phyloP scores from a whole-genome alignment of 2,113 vertebrate species.

The Atrichornis clamosus region DNA sequence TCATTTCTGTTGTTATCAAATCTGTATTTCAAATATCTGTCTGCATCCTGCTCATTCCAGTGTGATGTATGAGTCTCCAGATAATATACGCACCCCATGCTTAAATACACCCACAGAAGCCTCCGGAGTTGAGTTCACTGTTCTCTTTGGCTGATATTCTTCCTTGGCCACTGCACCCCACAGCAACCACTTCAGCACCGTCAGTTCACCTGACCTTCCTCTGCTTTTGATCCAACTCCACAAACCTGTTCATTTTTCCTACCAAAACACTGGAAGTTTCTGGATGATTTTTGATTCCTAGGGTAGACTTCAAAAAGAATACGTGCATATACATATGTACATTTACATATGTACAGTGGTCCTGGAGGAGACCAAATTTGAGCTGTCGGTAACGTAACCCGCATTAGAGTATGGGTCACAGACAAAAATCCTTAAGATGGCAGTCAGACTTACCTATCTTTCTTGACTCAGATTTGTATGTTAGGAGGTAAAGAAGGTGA shows the following conservation, averaged over 20 bases:
- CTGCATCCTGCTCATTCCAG: neutral
- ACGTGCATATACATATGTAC: neutral
- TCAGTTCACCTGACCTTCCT: neutral
- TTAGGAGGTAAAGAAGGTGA: neutral
- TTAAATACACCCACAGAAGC: neutral
- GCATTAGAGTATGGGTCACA: neutral
- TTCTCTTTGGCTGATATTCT: neutral
- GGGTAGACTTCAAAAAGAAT: neutral
- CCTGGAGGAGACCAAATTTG: neutral
- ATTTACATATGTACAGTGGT: neutral
- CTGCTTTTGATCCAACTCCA: neutral
- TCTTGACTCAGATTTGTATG: neutral
- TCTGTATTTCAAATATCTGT: constrained; percentile 28
- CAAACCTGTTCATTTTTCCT: neutral
- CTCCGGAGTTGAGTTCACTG: neutral
- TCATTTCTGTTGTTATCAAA: constrained; percentile 66
- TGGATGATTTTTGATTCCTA: neutral
- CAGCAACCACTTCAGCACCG: neutral
- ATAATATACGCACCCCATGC: neutral
- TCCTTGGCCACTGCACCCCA: neutral
- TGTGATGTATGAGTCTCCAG: neutral
- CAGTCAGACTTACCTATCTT: neutral
- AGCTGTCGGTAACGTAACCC: neutral
- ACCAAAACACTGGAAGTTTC: neutral
- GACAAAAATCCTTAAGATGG: neutral